phyloP scores from a whole-genome alignment of 2,113 vertebrate species.

The Mirza zaza region DNA sequence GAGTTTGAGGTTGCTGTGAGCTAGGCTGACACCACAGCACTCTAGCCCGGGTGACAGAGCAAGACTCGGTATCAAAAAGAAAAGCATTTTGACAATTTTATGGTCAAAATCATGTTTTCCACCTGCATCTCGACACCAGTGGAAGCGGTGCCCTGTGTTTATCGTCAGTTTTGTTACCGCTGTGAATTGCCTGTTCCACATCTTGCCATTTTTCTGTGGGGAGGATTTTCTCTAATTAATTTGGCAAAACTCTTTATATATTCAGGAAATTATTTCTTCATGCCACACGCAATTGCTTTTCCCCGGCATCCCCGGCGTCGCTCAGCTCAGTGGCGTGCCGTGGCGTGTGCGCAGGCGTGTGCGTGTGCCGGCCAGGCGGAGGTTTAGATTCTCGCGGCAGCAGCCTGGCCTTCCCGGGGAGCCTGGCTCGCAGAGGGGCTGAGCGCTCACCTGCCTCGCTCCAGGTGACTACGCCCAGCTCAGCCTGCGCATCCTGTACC shows the following conservation, averaged over 20 bases:
- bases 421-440: not conserved
- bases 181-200: not conserved
- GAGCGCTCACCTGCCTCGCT: not conserved
- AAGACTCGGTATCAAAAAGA: no score
- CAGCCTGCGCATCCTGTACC: constrained; percentile 90
- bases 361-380: not conserved
- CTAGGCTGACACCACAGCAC: no score
- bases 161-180: not conserved
- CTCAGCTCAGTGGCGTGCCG: not conserved
- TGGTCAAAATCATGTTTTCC: not conserved
- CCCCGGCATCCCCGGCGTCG: not conserved
- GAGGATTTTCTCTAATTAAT: not conserved
- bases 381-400: rapidly evolving
- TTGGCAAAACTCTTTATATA: not conserved
- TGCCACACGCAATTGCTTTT: not conserved
- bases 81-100: no score
- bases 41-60: no score
- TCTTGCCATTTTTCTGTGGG: not conserved
- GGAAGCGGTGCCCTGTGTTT: rapidly evolving
- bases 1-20: no score
- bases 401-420: rapidly evolving
- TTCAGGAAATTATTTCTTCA: not conserved
- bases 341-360: rapidly evolving
- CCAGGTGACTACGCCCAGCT: constrained; percentile 94
- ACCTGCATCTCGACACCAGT: not conserved